Evolutionary conservation across 2,113 vertebrate species (phyloP).

Genomic region (Rostratula benghalensis): DNA sequence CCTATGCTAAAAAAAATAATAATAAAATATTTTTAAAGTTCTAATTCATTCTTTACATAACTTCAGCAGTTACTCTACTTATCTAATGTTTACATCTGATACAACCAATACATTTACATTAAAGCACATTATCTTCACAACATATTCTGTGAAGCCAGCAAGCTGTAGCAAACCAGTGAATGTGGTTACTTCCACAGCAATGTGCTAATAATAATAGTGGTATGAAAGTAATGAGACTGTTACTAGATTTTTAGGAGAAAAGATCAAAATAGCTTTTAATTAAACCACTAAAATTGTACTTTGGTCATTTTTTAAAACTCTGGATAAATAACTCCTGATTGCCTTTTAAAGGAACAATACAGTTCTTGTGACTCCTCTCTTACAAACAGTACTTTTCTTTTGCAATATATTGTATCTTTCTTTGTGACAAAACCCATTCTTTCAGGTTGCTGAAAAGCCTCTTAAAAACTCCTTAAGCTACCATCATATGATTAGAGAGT

Average conservation of each 20-base stretch:
- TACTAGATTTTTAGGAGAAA: constrained; percentile 13
- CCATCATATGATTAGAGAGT: background rate
- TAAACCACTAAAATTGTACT: constrained; percentile 11
- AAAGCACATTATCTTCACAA: constrained; percentile 54
- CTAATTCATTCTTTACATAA: constrained; percentile 14
- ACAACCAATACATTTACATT: constrained; percentile 20
- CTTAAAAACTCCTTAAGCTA: constrained; percentile 56
- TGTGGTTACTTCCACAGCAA: background rate
- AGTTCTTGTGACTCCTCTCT: background rate
- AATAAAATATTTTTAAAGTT: background rate
- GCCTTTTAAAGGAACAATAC: background rate
- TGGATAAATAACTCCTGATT: constrained; percentile 11
- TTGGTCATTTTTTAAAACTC: background rate
- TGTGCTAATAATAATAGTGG: background rate
- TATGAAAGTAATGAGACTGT: background rate
- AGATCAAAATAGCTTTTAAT: constrained; percentile 31
- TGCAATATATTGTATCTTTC: background rate
- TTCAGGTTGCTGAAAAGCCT: constrained; percentile 33
- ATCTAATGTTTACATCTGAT: constrained; percentile 39
- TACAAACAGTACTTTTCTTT: constrained; percentile 6
- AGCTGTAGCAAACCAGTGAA: constrained; percentile 2
- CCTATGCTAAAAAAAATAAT: background rate
- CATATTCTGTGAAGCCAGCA: constrained; percentile 43
- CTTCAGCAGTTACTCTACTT: constrained; percentile 15
- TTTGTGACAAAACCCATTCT: constrained; percentile 39